These are phyloP conservation scores for Chaetops frenatus DNA, from an alignment of 2,113 vertebrate genomes.

Conservation along the genomic window DNA sequence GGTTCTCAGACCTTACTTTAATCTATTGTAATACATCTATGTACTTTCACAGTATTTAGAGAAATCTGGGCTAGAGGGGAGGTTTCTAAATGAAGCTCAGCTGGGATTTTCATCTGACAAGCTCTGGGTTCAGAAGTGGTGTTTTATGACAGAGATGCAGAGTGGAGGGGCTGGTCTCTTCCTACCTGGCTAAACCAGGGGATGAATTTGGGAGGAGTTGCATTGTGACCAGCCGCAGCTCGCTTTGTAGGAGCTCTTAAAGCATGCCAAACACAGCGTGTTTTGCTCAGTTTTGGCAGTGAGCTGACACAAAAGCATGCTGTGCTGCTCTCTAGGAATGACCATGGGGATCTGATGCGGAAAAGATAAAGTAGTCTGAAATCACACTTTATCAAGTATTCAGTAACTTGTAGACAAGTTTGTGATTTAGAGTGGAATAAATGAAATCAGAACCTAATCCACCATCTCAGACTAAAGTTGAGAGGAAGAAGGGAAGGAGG, in stretches of 20 bases:
- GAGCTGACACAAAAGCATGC: not conserved
- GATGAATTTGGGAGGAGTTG: not conserved
- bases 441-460: not conserved
- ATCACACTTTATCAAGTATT: not conserved
- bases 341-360: not conserved
- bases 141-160: not conserved
- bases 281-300: not conserved
- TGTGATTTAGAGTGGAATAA: not conserved
- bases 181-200: not conserved
- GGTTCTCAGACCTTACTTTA: not conserved
- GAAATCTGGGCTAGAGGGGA: not conserved
- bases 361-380: not conserved
- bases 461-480: not conserved
- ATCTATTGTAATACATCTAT: not conserved
- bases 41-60: not conserved
- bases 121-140: not conserved
- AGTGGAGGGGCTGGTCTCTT: not conserved
- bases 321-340: not conserved
- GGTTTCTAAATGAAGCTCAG: not conserved
- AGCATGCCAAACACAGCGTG: not conserved
- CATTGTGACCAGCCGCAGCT: not conserved
- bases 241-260: not conserved
- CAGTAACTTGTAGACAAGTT: not conserved
- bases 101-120: not conserved
- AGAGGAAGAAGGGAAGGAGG: not conserved